These are phyloP conservation scores for Vespertilio murinus DNA, from an alignment of 2,797 vertebrate species.

Conservation along the genomic window DNA sequence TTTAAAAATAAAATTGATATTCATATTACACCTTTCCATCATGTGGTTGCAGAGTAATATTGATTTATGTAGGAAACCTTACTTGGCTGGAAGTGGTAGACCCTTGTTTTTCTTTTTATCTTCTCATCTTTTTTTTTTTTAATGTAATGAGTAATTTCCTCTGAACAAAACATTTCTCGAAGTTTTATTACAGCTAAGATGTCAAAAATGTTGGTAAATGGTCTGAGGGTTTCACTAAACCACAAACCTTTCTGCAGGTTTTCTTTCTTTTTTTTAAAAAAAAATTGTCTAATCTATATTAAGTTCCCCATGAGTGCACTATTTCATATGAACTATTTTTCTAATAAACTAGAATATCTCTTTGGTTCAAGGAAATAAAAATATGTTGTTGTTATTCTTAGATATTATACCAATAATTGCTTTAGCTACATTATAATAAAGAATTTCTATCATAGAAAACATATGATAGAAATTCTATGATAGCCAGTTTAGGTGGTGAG, in stretches of 20 bases:
- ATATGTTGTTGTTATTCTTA: constrained; percentile 71
- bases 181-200: constrained; percentile 65
- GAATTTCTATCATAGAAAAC: constrained; percentile 55
- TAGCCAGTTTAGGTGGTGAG: neutral
- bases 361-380: constrained; percentile 69
- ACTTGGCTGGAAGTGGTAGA: neutral
- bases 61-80: neutral
- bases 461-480: constrained; percentile 55
- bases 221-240: constrained; percentile 61
- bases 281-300: constrained; percentile 29
- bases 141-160: constrained; percentile 17
- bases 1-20: neutral
- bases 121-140: neutral
- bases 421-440: constrained; percentile 72
- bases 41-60: neutral
- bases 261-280: neutral
- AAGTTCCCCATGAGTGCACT: constrained; percentile 51
- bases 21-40: neutral
- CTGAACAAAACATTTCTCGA: constrained; percentile 64
- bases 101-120: neutral
- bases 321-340: constrained; percentile 72
- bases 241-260: constrained; percentile 55
- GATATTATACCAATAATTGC: constrained; percentile 71
- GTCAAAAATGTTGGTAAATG: constrained; percentile 67
- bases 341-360: constrained; percentile 54